Conservation (phyloP, 2,888 invertebrate species). For the Standfussiana lucernea region DNA sequence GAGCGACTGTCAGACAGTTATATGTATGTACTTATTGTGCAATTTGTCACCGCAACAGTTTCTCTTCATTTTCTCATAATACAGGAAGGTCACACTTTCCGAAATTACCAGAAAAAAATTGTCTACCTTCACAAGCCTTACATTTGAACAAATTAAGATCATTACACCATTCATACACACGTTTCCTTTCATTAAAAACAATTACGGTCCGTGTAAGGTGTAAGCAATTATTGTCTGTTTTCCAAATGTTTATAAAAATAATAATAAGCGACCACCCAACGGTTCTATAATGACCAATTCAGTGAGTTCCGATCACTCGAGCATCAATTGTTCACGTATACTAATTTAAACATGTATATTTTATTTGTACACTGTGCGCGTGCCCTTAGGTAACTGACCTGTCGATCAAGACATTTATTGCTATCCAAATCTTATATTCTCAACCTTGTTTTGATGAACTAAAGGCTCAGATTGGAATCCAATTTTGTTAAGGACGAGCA, state of each 20-base stretch:
- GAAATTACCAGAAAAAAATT: constrained; percentile 18
- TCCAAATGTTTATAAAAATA: constrained; percentile 45
- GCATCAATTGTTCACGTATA: constrained; percentile 58
- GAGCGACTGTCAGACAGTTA: neutral
- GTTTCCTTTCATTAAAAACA: constrained; percentile 61
- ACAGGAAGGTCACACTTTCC: neutral
- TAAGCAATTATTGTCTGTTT: constrained; percentile 54
- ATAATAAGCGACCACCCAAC: constrained; percentile 65
- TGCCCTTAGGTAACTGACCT: constrained; percentile 75
- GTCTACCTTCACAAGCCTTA: constrained; percentile 1
- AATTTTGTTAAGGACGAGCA: constrained; percentile 17
- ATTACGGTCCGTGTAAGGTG: constrained; percentile 55
- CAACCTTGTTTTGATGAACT: constrained; percentile 45
- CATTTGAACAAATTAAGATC: constrained; percentile 43
- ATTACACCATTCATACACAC: constrained; percentile 44
- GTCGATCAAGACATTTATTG: constrained; percentile 57
- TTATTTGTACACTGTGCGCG: constrained; percentile 67
- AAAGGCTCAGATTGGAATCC: constrained; percentile 52
- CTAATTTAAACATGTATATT: constrained; percentile 61
- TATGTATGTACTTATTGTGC: neutral
- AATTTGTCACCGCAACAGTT: neutral
- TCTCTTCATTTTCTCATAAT: neutral
- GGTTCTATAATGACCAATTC: constrained; percentile 74
- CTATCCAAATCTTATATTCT: constrained; percentile 19
- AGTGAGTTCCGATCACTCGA: constrained; percentile 63